Conservation (phyloP, 1,140 invertebrate species). For the Aphaenogaster rudis region DNA sequence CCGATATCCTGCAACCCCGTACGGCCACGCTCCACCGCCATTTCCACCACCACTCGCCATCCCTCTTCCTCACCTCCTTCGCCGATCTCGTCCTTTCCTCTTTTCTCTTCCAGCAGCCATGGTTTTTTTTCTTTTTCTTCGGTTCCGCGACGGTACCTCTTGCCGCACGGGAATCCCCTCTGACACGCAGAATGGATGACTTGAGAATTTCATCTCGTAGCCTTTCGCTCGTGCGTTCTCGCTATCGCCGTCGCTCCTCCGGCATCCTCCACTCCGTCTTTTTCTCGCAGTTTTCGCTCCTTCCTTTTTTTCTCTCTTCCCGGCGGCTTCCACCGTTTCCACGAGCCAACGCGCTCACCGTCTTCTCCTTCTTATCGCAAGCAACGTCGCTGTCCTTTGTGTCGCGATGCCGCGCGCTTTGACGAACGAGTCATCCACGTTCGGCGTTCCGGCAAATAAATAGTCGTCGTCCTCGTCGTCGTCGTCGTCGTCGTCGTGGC, state of each 20-base stretch:
- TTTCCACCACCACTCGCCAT: constrained; percentile 45
- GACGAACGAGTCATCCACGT: constrained; percentile 60
- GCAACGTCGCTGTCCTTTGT: constrained; percentile 56
- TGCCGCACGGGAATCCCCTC: constrained; percentile 78
- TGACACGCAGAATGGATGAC: constrained; percentile 81
- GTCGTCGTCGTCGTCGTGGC: constrained; percentile 6
- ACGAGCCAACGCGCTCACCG: constrained; percentile 66
- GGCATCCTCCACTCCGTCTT: constrained; percentile 33
- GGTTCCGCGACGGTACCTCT: constrained; percentile 68
- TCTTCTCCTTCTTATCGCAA: constrained; percentile 41
- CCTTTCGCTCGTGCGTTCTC: constrained; percentile 59
- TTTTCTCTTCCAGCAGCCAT: not conserved
- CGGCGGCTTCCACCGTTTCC: constrained; percentile 58
- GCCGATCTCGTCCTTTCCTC: constrained; percentile 22
- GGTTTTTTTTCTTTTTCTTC: constrained; percentile 57
- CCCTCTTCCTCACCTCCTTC: constrained; percentile 21
- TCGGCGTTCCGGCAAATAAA: constrained; percentile 53
- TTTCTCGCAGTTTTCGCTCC: constrained; percentile 41
- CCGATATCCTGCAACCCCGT: constrained; percentile 34
- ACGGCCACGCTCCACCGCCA: constrained; percentile 13
- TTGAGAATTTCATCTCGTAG: constrained; percentile 77
- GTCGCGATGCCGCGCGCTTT: constrained; percentile 47
- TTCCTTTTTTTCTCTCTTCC: constrained; percentile 16
- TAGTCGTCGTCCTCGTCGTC: constrained; percentile 27
- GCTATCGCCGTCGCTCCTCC: constrained; percentile 47